Base-by-base conservation (phyloP, 2,113 vertebrate genomes). In the Semnornis frantzii region DNA sequence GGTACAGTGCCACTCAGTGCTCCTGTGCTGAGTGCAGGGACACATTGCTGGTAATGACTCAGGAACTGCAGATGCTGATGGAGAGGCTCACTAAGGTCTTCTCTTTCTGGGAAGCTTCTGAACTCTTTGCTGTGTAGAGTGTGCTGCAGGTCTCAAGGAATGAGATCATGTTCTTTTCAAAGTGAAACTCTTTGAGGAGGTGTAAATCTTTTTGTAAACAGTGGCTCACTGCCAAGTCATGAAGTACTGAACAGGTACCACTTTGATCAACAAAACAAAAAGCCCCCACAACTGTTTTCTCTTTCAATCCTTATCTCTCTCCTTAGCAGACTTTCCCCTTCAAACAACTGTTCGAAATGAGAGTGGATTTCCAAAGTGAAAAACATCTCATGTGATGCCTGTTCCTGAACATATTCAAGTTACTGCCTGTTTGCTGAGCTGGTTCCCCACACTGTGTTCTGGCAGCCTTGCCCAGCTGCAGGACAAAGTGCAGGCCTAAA, bases 1-100 rank as follows among this genome's bases (percentile, higher is more conserved):
- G 98, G 99, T 99, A 95, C 17, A 5, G 93, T 80, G 57, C 82
- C 69, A 60, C 60, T 95, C 85, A 64, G 8, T 78, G 62, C 42
- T 94, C 46, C 79, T 85, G 34, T 83, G 46, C 10, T 19, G 60
- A 87, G 52, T 62, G 73, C 82, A 91, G 93, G 87, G 87, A 34
- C 37, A 23, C 27, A 33, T 21, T 52, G 4, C 68, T 79, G 28
- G 15, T 48, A 25, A 72, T 1, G 2, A 20, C 54, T 8, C 24
- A 30, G 33, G 62, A 70, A 64, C 23, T 88, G 44, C 39, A 81
- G 50, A 72, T 69, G 27, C 9, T n/a, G 0, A 0, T n/a, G 44
- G 39, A 78, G 9, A 44, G 12, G 15, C 20, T 69, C 4, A 8
- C 31, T 89, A 14, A 54, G 5, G 28, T 81, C 12, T 19, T 68